phyloP scores from a whole-genome alignment of 2,888 invertebrate genomes.

The Tetragonisca angustula region DNA sequence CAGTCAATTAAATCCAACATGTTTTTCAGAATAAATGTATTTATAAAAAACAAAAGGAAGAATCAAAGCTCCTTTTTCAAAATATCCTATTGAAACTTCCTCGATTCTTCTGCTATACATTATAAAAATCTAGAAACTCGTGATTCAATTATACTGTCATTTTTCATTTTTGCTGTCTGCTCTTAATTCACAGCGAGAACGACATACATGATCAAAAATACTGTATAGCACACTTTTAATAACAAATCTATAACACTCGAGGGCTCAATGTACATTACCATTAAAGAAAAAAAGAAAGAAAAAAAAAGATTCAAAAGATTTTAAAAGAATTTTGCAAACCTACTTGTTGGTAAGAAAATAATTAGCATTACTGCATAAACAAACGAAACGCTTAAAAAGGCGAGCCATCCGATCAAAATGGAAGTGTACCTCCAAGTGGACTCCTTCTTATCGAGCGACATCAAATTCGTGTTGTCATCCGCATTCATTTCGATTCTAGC shows the following conservation, averaged over 20 bases:
- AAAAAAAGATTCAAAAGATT: neutral
- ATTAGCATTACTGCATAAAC: constrained; percentile 72
- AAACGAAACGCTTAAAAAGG: constrained; percentile 68
- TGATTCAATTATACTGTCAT: neutral
- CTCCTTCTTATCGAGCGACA: constrained; percentile 55
- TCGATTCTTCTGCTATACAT: neutral
- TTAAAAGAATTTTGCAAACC: neutral
- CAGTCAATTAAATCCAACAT: constrained; percentile 46
- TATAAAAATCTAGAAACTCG: neutral
- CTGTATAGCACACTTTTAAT: no score
- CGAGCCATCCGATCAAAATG: constrained; percentile 74
- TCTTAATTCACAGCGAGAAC: neutral
- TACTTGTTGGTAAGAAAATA: constrained; percentile 57
- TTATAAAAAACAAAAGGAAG: constrained; percentile 62
- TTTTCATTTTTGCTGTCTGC: neutral
- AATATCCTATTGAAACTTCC: neutral
- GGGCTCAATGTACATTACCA: neutral
- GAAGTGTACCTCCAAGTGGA: constrained; percentile 72
- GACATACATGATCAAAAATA: no score
- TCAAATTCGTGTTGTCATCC: constrained; percentile 71
- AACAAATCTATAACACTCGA: no score
- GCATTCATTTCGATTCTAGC: constrained; percentile 69
- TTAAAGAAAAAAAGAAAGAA: neutral
- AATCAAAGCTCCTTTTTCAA: constrained; percentile 28
- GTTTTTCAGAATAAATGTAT: constrained; percentile 72